Evolutionary conservation across 2,888 invertebrate genomes (phyloP), one percentile per base, ranked within the genome.

Genomic region (Sphaerophoria rueppellii): DNA sequence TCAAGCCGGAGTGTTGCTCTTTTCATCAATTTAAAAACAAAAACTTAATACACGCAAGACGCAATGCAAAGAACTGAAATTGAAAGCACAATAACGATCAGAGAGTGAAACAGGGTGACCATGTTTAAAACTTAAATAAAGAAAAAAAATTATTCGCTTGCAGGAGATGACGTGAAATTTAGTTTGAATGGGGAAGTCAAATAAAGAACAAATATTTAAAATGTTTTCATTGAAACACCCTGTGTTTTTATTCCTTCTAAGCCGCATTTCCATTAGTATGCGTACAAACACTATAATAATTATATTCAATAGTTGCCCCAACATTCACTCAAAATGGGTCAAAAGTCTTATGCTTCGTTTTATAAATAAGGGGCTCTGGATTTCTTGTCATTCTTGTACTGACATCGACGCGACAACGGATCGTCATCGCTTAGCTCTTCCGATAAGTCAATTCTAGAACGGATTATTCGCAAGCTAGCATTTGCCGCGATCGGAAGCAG

Each of bases 381-480:
- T 85, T 73, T 85, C 81, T 85, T 85, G 85, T 85, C 85, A 85
- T 82, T 87, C 74, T 87, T 87, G 87, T 70, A 88, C 88, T 87
- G 88, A 88, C 87, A 88, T 88, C 88, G 76, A 37, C 61, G 6
- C 43, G 52, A 76, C 24, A 24, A 24, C 24, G 24, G 24, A 24
- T 24, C 24, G 24, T 24, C 24, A 61, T 76, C 80, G 88, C 86
- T 88, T 80, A 88, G 87, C 86, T 85, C 86, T 87, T 87, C 82
- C 75, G 81, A 43, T 43, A 85, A 24, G 57, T 81, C 63, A 87
- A 24, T 86, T 87, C 78, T 79, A 88, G 78, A 87, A 88, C 87
- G 87, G 88, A 88, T 91, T 91, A 91, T 91, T 91, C 90, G 90
- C 91, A 91, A 90, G 89, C 89, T 89, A 89, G 89, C 90, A 89